These are phyloP conservation scores for Chrysopilus asiliformis DNA, from an alignment of 2,888 invertebrate species.

Conservation along the genomic window DNA sequence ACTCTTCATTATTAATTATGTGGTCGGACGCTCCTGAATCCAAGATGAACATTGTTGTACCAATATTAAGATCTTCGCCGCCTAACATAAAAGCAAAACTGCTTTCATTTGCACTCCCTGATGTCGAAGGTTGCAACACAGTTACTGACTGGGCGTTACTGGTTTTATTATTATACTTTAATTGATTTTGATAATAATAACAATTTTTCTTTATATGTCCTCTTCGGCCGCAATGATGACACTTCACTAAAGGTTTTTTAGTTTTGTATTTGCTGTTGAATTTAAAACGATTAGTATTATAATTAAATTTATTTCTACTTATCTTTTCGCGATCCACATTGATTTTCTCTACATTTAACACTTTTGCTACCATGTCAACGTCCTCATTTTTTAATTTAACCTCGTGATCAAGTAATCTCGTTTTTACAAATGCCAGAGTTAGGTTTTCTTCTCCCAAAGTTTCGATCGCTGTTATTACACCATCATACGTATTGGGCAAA, in stretches of 20 bases:
- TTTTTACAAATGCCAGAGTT: constrained; percentile 27
- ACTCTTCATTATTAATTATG: constrained; percentile 15
- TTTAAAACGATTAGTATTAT: too few species aligned
- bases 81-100: constrained; percentile 3
- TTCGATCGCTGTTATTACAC: constrained; percentile 28
- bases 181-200: constrained; percentile 12
- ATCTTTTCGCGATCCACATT: constrained; percentile 10
- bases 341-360: constrained; percentile 15
- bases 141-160: neutral
- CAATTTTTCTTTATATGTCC: constrained; percentile 24
- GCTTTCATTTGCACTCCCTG: too few species aligned
- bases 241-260: constrained; percentile 12
- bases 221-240: constrained; percentile 22
- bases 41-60: neutral
- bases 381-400: neutral
- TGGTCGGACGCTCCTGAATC: constrained; percentile 15
- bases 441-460: constrained; percentile 23
- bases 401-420: constrained; percentile 16
- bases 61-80: neutral
- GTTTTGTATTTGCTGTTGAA: constrained; percentile 1
- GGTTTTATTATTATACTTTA: too few species aligned
- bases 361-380: constrained; percentile 18
- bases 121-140: neutral
- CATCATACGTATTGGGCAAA: constrained; percentile 25
- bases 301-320: too few species aligned